Evolutionary conservation across 2,797 vertebrate genomes (phyloP).

Genomic region (Lycodopsis pacificus): DNA sequence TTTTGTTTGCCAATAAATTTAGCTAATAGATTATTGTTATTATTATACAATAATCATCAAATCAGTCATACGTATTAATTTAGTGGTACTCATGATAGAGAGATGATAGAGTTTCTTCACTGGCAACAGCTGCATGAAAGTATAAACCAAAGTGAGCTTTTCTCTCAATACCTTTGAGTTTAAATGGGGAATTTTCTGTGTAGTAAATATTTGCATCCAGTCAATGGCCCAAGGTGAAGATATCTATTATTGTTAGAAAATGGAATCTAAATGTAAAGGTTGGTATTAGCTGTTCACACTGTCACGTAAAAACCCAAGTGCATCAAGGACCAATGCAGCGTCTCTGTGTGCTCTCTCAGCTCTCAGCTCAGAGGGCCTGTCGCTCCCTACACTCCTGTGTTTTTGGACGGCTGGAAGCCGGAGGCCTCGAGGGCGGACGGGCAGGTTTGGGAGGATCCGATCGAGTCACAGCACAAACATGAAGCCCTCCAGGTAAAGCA

Average conservation of each 20-base stretch:
- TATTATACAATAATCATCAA: neutral
- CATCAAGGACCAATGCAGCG: neutral
- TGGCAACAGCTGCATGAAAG: neutral
- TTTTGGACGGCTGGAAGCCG: constrained; percentile 88
- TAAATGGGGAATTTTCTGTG: neutral
- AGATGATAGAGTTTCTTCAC: neutral
- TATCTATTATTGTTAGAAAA: neutral
- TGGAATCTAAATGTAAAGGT: neutral
- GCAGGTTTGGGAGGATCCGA: constrained; percentile 88
- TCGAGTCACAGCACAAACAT: constrained; percentile 89
- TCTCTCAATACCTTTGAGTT: neutral
- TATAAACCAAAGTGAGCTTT: neutral
- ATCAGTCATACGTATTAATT: neutral
- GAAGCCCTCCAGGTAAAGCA: constrained; percentile 81
- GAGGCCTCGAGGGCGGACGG: constrained; percentile 76
- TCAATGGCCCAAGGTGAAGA: neutral
- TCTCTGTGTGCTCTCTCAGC: constrained; percentile 50
- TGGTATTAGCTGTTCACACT: neutral
- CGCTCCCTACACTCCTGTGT: constrained; percentile 83
- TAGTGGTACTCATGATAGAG: neutral
- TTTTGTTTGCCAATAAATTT: neutral
- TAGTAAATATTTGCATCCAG: neutral
- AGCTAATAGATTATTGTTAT: neutral
- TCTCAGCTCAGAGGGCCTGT: constrained; percentile 82
- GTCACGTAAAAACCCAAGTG: constrained; percentile 6